Evolutionary conservation across 1,140 invertebrate species (phyloP).

Genomic region (Chlorops oryzae): DNA sequence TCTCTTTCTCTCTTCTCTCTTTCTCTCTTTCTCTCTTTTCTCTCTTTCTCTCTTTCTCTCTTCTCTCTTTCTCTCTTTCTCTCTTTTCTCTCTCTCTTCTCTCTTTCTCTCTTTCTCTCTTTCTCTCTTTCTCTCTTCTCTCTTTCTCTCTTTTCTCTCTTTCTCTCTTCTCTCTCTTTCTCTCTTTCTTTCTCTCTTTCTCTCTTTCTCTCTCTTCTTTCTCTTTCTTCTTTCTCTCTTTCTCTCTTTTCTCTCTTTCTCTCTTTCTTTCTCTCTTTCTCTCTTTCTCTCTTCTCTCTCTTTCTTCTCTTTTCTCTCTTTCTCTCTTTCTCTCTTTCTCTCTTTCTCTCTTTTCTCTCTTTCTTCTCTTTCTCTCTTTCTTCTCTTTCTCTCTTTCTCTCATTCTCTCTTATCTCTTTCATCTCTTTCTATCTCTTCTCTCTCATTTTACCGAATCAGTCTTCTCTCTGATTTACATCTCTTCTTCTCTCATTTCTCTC

Average conservation of each 20-base stretch:
- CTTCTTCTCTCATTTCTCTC: no score
- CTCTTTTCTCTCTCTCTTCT: neutral
- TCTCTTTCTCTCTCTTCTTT: neutral
- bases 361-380: no score
- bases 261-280: neutral
- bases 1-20: neutral
- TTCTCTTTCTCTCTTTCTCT: no score
- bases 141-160: neutral
- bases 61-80: conserved; percentile 25
- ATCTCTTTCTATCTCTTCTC: no score
- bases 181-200: neutral
- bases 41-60: conserved; percentile 28
- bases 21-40: conserved; percentile 12
- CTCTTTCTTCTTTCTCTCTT: neutral
- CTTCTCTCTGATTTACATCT: no score
- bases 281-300: no score
- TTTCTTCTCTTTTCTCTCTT: no score
- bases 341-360: no score
- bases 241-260: neutral
- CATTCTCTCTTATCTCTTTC: no score
- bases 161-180: neutral
- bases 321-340: no score
- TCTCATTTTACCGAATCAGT: no score
- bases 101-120: conserved; percentile 38
- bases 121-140: no score